Evolutionary conservation across 2,797 vertebrate species (phyloP), one percentile per base, ranked within the genome.

Genomic region (Manis crassicaudata): DNA sequence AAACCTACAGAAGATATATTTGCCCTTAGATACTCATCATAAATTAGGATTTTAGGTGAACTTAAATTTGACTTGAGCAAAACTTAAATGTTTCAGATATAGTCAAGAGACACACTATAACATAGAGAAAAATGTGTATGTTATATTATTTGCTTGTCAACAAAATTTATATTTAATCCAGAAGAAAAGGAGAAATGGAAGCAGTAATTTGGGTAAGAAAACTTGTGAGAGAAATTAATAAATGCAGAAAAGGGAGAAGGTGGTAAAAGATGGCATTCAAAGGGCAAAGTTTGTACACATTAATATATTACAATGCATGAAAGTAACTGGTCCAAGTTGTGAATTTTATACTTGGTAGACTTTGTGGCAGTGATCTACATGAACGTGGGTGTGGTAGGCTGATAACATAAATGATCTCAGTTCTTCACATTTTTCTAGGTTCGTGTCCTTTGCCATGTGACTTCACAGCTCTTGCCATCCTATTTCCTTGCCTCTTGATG

Each of bases 31-130:
- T 67, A 84, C 43, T 17, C 14, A 65, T 17, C 14, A 63, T 85
- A 96, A 92, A 88, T 73, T 93, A 82, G 29, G 5, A 14, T 65
- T 94, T 96, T 72, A 96, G 35, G 32, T 73, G 13, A 6, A 62
- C 63, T 94, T 79, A 88, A 58, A 62, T 90, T 76, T 92, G 72
- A 92, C 72, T 88, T 92, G 20, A 50, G 6, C 14, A 93, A 82
- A 94, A 80, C 84, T 87, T 73, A 79, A 77, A 73, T 68, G 60
- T 89, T 88, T 85, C 25, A 50, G 43, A 35, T 77, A n/a, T 10
- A 77, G 23, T 77, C 77, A 67, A 75, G 46, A 92, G 18, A 2
- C 29, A 67, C 16, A 77, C 37, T 79, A n/a, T 54, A 79, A 56
- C 50, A 79, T 3, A 85, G 25, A 95, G n/a, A 43, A 80, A 92